Base-by-base conservation (phyloP, 1,140 invertebrate genomes). In the Littorina saxatilis region DNA sequence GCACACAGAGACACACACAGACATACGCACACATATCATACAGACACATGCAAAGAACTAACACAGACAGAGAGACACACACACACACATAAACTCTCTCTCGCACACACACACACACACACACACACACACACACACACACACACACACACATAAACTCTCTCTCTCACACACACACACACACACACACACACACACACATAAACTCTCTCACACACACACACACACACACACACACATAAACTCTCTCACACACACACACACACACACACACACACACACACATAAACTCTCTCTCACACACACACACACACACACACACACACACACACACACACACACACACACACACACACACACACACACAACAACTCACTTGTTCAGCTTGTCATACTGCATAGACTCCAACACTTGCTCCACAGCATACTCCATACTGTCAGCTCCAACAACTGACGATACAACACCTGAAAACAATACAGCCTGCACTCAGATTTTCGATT, bases 341-440 rank as follows among this genome's bases (percentile, higher is more conserved):
- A 39, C 66, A 68, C 1, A 39, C 43, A 68, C 66, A 68, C 66
- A 39, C 66, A 39, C 35, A 39, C 66, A 39, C 66, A 39, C 66
- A 39, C 66, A 39, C 66, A 68, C 1, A 39, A 7, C 0, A 37
- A 43, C 76, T 61, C 13, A 78, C 76, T 82, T 86, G 72, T 87
- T 87, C 2, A 87, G 66, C 63, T 84, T 84, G 17, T 82, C 32
- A 35, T 85, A 80, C 52, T 87, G 82, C 29, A 87, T 32, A 35
- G 85, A 86, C 43, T 84, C 84, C 23, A 87, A 70, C 15, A 86
- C 72, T 72, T 86, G 74, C 17, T 83, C 81, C 17, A 86, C 82
- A 27, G 74, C 83, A 81, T 68, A 47, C 23, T 84, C 66, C 61
- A 84, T 78, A 39, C 84, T 83, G 32, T 85, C 85, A 50, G 80